Percentiles rank a stretch among this genome's conserved stretches.
Conservation (phyloP, 2,888 invertebrate genomes). For the Thecophora atra region DNA sequence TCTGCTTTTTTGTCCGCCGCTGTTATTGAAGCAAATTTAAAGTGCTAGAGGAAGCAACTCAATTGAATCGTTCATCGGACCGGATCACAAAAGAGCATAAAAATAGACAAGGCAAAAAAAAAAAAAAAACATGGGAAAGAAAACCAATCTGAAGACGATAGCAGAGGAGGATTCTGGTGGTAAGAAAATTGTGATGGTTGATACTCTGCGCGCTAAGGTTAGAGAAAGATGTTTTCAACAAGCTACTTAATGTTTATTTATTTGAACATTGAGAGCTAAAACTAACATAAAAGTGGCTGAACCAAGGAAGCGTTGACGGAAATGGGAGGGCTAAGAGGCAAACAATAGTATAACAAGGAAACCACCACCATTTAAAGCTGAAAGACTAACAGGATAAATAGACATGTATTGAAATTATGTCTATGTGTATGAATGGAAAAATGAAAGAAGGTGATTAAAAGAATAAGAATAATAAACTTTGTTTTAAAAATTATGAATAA, state of each 20-base stretch:
- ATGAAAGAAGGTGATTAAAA: too few species aligned
- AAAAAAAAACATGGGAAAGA: not conserved
- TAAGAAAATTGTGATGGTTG: not conserved
- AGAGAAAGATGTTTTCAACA: conserved; percentile 16
- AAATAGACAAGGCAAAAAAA: not conserved
- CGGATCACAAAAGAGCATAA: conserved; percentile 4
- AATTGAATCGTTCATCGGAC: conserved; percentile 18
- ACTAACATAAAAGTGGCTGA: not conserved
- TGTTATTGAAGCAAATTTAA: conserved; percentile 1
- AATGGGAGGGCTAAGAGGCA: not conserved
- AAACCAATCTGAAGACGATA: not conserved
- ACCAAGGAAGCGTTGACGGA: not conserved
- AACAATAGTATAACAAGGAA: not conserved
- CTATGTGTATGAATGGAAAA: not conserved
- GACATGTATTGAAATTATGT: not conserved
- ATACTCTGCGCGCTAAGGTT: not conserved
- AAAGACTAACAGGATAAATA: not conserved
- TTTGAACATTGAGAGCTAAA: conserved; percentile 8
- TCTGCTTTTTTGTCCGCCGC: not conserved
- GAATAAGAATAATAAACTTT: too few species aligned
- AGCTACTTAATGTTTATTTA: conserved; percentile 17
- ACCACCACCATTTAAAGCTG: not conserved
- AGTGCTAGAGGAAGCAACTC: conserved; percentile 16
- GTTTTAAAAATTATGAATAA: too few species aligned
- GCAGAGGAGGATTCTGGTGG: not conserved